Base-by-base conservation (phyloP, 2,797 vertebrate species). In the Mionectes olivaceus region DNA sequence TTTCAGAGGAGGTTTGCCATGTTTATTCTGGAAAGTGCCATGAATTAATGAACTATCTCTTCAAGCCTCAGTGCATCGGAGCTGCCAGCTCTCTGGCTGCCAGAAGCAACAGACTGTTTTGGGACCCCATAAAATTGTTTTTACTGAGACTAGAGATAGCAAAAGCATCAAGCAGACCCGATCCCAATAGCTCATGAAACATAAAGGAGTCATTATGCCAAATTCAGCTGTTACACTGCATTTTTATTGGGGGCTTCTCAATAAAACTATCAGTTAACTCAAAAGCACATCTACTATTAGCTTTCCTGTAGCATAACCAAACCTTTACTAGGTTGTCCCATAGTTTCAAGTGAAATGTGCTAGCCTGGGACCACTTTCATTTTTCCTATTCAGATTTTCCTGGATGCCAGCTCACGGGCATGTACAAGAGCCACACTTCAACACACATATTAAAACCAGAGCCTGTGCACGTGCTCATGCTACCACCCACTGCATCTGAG, bases 31-130 rank as follows among this genome's bases (percentile, higher is more conserved):
- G 96, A 96, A 94, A 96, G 91, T 93, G 91, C 91, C 85, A 94
- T 83, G 95, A 96, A 96, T 96, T 95, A 96, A 96, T 97, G 92
- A 93, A 93, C 91, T 95, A 95, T 95, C 96, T 95, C 91, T 96
- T 95, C 95, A 96, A 93, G 94, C 79, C 86, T 95, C 90, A 95
- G 87, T 87, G 87, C 92, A 59, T 75, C 1, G 0, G 64, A 92
- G 87, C 95, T 94, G 96, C 95, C 95, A 96, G 77, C 70, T 92
- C 81, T 28, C 70, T 5, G 49, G 41, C 93, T 95, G 95, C 95
- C 95, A 96, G 95, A 92, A 95, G 94, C 70, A 97, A 96, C 83
- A 96, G 87, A 91, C 77, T 94, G 65, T 76, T 95, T 91, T 88
- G 90, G 87, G 86, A 97, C 74, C 77, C 88, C 83, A 89, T 97